Conservation (phyloP, 2,113 vertebrate genomes). For the Forbesichthys papilliferus region DNA sequence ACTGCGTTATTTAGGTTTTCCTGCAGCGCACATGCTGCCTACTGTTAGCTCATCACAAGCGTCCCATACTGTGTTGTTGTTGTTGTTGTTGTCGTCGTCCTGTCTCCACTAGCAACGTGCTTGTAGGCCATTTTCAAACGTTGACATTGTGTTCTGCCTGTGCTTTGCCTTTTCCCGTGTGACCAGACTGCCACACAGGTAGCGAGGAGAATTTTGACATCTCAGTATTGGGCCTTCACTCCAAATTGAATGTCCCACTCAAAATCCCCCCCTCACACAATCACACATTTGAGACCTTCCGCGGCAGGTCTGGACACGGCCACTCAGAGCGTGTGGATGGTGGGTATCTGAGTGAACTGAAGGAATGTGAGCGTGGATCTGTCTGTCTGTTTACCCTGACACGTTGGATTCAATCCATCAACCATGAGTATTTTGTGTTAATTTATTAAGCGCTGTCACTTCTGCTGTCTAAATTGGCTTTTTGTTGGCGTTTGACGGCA, state of each 20-base stretch:
- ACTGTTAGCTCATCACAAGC: not conserved
- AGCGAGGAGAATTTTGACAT: conserved; percentile 86
- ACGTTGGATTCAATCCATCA: conserved; percentile 59
- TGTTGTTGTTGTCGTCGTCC: conserved; percentile 43
- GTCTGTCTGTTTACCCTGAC: conserved; percentile 37
- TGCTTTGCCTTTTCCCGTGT: conserved; percentile 68
- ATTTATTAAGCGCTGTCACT: too few species aligned
- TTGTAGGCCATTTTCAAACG: conserved; percentile 50
- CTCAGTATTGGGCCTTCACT: conserved; percentile 77
- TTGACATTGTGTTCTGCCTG: conserved; percentile 63
- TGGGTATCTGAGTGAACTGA: conserved; percentile 63
- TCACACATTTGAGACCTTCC: conserved; percentile 75
- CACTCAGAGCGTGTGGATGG: conserved; percentile 81
- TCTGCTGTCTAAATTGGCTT: too few species aligned
- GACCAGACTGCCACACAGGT: conserved; percentile 81
- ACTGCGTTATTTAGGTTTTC: too few species aligned
- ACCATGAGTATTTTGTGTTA: not conserved
- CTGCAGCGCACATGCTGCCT: conserved; percentile 8
- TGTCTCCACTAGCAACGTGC: conserved; percentile 33
- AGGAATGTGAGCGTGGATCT: conserved; percentile 33
- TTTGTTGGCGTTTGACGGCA: too few species aligned
- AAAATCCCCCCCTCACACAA: conserved; percentile 78
- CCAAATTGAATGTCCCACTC: conserved; percentile 81
- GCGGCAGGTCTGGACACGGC: conserved; percentile 78
- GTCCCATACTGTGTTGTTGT: not conserved